phyloP scores from a whole-genome alignment of 2,888 invertebrate species.

The Dysmachus trigonus region DNA sequence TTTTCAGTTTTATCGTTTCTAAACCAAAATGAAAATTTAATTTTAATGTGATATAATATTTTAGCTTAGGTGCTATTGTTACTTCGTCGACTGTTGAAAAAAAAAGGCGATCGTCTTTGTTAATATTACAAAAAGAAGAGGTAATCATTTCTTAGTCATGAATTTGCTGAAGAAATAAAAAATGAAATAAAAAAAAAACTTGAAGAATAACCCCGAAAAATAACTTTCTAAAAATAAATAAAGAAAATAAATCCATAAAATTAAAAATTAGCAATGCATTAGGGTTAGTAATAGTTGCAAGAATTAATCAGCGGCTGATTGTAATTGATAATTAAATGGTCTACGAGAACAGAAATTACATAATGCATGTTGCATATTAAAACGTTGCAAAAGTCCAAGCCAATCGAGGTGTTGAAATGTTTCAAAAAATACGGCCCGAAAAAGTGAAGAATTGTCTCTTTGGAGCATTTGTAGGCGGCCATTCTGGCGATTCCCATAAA shows the following conservation, averaged over 20 bases:
- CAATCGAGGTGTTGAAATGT: neutral
- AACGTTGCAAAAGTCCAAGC: neutral
- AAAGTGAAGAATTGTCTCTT: neutral
- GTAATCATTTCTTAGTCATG: neutral
- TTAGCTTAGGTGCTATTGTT: no score
- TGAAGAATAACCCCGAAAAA: neutral
- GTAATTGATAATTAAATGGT: neutral
- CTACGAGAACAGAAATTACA: neutral
- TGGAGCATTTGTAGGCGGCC: no score
- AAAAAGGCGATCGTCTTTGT: no score
- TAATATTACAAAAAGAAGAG: neutral
- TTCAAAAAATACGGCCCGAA: neutral
- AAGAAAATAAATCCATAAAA: neutral
- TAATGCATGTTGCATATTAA: neutral
- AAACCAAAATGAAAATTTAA: no score
- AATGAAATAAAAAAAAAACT: neutral
- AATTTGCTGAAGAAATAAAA: neutral
- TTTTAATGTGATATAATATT: no score
- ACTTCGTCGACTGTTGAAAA: no score
- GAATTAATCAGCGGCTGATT: neutral
- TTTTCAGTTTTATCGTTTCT: no score
- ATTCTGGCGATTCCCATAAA: neutral
- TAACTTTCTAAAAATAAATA: neutral
- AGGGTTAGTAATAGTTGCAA: neutral
- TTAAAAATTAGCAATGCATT: neutral